phyloP scores from a whole-genome alignment of 2,113 vertebrate genomes.

The Cinclus mexicanus region DNA sequence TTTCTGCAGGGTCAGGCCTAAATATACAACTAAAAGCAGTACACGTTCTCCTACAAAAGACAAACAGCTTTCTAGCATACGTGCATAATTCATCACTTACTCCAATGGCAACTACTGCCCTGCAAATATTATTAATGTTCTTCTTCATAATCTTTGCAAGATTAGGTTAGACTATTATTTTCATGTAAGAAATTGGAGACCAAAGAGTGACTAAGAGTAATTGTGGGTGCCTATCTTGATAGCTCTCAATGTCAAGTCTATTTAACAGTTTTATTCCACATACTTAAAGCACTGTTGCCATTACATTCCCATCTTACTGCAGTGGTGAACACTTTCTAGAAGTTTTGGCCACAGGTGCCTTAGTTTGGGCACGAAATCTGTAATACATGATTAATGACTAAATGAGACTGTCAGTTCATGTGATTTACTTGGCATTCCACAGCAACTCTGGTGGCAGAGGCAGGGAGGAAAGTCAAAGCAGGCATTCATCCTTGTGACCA shows the following conservation, averaged over 20 bases:
- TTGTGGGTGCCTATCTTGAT: background rate
- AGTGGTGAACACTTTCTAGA: background rate
- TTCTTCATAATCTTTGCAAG: background rate
- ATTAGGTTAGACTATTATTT: background rate
- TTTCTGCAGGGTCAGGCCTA: background rate
- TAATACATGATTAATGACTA: background rate
- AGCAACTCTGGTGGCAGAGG: background rate
- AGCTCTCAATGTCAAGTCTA: background rate
- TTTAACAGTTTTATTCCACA: background rate
- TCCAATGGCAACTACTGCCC: background rate
- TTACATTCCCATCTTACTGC: background rate
- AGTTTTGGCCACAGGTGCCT: background rate
- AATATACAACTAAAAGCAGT: background rate
- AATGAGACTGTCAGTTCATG: background rate
- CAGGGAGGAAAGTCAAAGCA: background rate
- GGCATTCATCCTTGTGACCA: background rate
- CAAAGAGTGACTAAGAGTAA: background rate
- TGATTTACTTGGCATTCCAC: background rate
- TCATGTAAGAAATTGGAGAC: background rate
- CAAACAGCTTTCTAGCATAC: background rate
- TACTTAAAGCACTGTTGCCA: background rate
- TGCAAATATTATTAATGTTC: background rate
- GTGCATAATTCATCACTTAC: background rate
- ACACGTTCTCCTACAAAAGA: background rate
- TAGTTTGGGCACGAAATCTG: background rate